Percentiles rank a stretch among this genome's conserved stretches.
Evolutionary conservation across 2,888 invertebrate genomes (phyloP).

Genomic region (Lithophane ornitopus): DNA sequence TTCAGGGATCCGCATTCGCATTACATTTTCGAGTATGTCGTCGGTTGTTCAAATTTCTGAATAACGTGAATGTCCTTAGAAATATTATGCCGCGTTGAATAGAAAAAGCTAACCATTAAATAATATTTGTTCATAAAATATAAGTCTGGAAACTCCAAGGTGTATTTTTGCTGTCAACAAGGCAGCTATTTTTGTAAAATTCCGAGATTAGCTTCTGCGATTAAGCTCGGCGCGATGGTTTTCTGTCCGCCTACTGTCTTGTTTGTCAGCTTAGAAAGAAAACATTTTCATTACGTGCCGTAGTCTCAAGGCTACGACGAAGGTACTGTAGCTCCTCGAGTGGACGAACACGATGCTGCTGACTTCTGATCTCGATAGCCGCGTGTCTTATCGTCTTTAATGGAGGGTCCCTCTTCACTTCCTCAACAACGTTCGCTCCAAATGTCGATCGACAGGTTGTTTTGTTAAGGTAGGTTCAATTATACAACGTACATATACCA

Average conservation of each 20-base stretch:
- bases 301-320: conserved; percentile 6
- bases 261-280: conserved; percentile 56
- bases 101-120: not conserved
- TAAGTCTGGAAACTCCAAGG: conserved; percentile 7
- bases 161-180: conserved; percentile 36
- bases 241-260: conserved; percentile 38
- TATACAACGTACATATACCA: conserved; percentile 35
- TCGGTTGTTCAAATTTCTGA: not conserved
- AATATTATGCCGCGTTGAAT: not conserved
- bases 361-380: conserved; percentile 69
- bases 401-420: conserved; percentile 68
- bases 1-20: not conserved
- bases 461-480: conserved; percentile 66
- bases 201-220: conserved; percentile 50
- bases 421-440: conserved; percentile 44
- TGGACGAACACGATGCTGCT: conserved; percentile 37
- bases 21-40: not conserved
- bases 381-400: conserved; percentile 78
- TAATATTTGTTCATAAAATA: conserved; percentile 4
- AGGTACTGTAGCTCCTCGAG: conserved; percentile 21
- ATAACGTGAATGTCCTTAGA: too few relatives aligned
- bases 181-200: conserved; percentile 42
- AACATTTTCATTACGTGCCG: conserved; percentile 54
- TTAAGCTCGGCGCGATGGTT: conserved; percentile 38
- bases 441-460: conserved; percentile 56